Base-by-base conservation (phyloP, 2,113 vertebrate genomes). In the Cyrtonyx montezumae region DNA sequence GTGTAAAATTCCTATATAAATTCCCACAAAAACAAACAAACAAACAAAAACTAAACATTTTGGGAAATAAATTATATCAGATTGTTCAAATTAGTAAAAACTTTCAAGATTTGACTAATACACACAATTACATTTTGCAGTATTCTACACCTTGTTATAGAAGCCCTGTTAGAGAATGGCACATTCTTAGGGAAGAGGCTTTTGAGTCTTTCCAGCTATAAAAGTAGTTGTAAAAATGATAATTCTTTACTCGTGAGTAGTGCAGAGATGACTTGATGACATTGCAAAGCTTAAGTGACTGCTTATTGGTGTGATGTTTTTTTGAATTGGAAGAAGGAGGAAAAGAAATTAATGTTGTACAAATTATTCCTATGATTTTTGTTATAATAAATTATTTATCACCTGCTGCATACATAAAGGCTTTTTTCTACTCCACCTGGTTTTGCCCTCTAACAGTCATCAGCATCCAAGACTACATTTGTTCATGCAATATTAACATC, bases 401-500 rank as follows among this genome's bases (percentile, higher is more conserved):
- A 49, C 34, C 40, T 49, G 8, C 70, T 88, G 32, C 11, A 17
- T 49, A 66, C 79, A 78, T 70, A 87, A 86, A 68, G 55, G 32
- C 37, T 87, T 92, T 96, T 92, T 70, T 32, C 37, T 87, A 19
- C 32, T 89, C 75, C 78, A 88, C 80, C 66, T 90, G 91, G 15
- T 65, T 93, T 88, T 87, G 58, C 45, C 37, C 76, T 70, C 12
- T 42, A 40, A 18, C 21, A 92, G 58, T 81, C 49, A 73, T 61
- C 79, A 74, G 30, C 43, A 40, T 92, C 62, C 77, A 86, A 91
- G 40, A 22, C 51, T 61, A 34, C 53, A 71, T 58, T 8, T 73
- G 21, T 58, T 95, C 67, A 87, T 91, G 45, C 32, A 94, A 88
- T 93, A 95, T 90, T 94, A 94, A 92, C n/a, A 37, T 53, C 84